Evolutionary conservation across 2,113 vertebrate genomes (phyloP).

Genomic region (Cnemophilus loriae): DNA sequence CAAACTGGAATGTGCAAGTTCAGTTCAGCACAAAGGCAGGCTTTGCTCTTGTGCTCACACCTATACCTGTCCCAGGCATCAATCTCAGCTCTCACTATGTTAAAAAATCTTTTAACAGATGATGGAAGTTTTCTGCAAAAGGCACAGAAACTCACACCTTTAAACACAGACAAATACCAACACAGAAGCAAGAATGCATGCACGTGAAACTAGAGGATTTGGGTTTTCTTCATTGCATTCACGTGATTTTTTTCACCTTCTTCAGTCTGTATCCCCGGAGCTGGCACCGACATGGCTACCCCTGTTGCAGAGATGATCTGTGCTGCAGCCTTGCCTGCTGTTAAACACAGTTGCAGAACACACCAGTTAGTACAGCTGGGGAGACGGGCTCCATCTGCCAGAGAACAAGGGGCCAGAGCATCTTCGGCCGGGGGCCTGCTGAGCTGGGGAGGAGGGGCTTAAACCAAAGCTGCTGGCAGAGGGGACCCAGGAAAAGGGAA

Average conservation of each 20-base stretch:
- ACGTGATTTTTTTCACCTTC: conserved; percentile 41
- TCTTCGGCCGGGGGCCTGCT: background rate
- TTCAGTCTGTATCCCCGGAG: conserved; percentile 78
- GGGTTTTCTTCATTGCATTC: background rate
- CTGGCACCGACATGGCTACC: conserved; percentile 84
- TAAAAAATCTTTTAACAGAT: background rate
- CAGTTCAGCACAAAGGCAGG: background rate
- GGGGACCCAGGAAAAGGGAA: background rate
- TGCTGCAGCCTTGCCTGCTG: conserved; percentile 86
- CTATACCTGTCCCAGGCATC: background rate
- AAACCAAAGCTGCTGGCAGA: background rate
- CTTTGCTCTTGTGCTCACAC: background rate
- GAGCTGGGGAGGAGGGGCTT: background rate
- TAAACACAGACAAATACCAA: background rate
- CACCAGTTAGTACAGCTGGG: background rate
- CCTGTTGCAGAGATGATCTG: conserved; percentile 92
- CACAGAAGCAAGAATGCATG: background rate
- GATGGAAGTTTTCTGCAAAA: background rate
- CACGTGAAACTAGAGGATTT: conserved; percentile 4
- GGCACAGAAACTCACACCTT: background rate
- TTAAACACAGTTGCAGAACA: background rate
- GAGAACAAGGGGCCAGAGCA: background rate
- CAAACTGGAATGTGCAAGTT: background rate
- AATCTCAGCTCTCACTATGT: background rate
- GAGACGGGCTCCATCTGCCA: background rate